Base-by-base conservation (phyloP, 2,113 vertebrate genomes). In the Podilymbus podiceps region DNA sequence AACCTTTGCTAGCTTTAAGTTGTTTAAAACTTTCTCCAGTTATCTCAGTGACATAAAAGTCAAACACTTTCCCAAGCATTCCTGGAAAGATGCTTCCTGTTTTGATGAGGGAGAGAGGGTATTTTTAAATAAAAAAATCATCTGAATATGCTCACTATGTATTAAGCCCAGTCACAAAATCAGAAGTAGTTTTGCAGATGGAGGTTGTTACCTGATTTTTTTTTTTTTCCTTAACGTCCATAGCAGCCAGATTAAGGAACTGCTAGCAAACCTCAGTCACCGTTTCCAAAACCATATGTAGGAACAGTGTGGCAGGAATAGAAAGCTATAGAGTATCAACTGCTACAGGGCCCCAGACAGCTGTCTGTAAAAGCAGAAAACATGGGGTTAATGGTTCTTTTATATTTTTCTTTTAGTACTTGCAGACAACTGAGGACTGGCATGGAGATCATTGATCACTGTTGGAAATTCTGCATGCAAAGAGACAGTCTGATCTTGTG, bases 1-100 rank as follows among this genome's bases (percentile, higher is more conserved):
- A 90, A 87, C 15, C 35, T 86, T 49, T 86, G 12, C 60, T 63
- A 53, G 49, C 46, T 84, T 75, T 55, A 64, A 55, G 12, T 28
- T 28, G 7, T 35, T 77, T 78, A 90, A 95, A 79, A 75, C 33
- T 92, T 95, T 90, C 85, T 66, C 62, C 90, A 76, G 83, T 92
- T 93, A 93, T 84, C 47, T 95, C 64, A 92, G 86, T 73, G 46
- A 79, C 73, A 92, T 42, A 73, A 69, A 92, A 89, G 73, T 68
- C 88, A 85, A 92, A 94, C 42, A 22, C 46, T 91, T 96, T 89
- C 86, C 53, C 94, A 93, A 79, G 76, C 73, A 73, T 94, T 92
- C 90, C 86, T 93, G 53, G 92, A 97, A 95, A 96, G 95, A 94
- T 78, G 83, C 25, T 94, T 96, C 94, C 94, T 97, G 88, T 91